Evolutionary conservation across 2,797 vertebrate genomes (phyloP), one percentile per base, ranked within the genome.

Genomic region (Sebastes minor): DNA sequence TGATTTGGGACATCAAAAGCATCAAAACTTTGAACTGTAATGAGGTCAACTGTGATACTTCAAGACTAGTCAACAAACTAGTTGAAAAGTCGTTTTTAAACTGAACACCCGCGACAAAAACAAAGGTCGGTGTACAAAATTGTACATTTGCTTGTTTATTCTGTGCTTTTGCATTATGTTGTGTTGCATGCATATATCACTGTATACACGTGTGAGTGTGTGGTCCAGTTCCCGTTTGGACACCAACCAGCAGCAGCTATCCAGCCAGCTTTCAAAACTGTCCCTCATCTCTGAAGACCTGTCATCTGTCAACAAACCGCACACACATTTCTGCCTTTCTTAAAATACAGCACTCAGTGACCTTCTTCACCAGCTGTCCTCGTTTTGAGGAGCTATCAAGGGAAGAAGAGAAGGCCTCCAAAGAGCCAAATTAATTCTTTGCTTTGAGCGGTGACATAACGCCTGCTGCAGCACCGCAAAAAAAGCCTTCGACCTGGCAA

Each of bases 351-450:
- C 86, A 78, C 72, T 88, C 88, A 42, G 78, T 94, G 95, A 96
- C 95, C 95, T 95, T 95, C 93, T 95, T 95, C 92, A 93, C 91
- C 94, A 93, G 93, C 90, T 95, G 95, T 94, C 95, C 96, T 96
- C 90, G 71, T 96, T 96, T 86, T 92, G 92, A 92, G 87, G 77
- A 89, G 89, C 92, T 91, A 89, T 89, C 94, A 75, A 92, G 93
- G 94, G 93, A 94, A 91, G 87, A 84, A 27, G 76, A 77, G 85
- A 86, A 90, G 90, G 92, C 91, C 92, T 92, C 88, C 71, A 22
- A 89, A 91, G 91, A 92, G 83, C 87, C 86, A 89, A 88, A 92
- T 92, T 84, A 92, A 93, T 93, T 92, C 80, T 89, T 90, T 88
- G 89, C 91, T 90, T 91, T 88, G 88, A 83, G 88, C 85, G 13